Conservation (phyloP, 92 coral and sea anemone genomes). For the Pocillopora grandis region DNA sequence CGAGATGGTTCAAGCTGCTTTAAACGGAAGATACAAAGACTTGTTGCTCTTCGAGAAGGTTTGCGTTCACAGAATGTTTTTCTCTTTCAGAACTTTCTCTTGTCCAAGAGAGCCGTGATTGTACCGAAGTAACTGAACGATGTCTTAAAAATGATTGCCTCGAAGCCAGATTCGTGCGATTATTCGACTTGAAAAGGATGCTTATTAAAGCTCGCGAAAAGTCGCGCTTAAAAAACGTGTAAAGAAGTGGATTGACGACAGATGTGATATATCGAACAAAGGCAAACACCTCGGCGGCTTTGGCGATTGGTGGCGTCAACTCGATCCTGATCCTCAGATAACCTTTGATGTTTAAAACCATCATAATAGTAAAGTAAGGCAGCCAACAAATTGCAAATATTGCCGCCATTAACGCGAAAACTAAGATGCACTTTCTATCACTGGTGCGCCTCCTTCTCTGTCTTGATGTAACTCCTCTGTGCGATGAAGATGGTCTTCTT, state of each 20-base stretch:
- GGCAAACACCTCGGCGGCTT: constrained; percentile 18
- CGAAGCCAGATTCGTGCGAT: background rate
- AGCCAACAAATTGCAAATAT: constrained; percentile 62
- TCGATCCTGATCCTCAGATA: background rate
- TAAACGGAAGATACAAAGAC: background rate
- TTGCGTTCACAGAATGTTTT: background rate
- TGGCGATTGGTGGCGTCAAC: background rate
- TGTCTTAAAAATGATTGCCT: background rate
- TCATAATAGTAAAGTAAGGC: constrained; percentile 51
- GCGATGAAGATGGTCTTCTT: constrained; percentile 23
- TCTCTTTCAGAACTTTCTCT: background rate
- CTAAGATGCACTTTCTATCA: constrained; percentile 43
- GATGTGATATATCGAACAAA: constrained; percentile 57
- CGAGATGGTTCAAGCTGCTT: background rate
- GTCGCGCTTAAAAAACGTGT: constrained; percentile 69
- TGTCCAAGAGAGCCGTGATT: background rate
- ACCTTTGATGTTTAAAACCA: constrained; percentile 2
- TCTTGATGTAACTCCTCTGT: background rate
- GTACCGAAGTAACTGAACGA: background rate
- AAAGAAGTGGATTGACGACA: constrained; percentile 50
- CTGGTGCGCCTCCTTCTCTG: background rate
- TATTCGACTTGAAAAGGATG: background rate
- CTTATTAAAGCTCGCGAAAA: constrained; percentile 45
- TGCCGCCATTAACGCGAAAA: constrained; percentile 62
- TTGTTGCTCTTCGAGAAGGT: background rate